Percentiles rank a stretch among this genome's conserved stretches.
phyloP scores from a whole-genome alignment of 2,797 vertebrate genomes.

The Paratrypauchen microcephalus region DNA sequence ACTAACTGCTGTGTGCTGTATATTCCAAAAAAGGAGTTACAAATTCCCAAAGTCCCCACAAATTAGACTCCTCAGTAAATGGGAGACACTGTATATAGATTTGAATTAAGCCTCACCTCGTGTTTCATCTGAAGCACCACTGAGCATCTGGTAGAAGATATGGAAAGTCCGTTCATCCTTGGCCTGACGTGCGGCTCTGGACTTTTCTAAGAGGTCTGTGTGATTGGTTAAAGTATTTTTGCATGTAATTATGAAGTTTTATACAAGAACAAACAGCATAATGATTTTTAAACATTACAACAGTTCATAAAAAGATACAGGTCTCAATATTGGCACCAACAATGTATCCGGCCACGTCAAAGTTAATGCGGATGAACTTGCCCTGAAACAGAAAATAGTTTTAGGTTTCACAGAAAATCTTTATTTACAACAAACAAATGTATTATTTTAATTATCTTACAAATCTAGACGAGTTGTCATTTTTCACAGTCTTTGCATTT shows the following conservation, averaged over 20 bases:
- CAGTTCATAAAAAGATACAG: slow-evolving; percentile 82
- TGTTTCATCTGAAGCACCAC: slow-evolving; percentile 81
- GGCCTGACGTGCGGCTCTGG: slow-evolving; percentile 88
- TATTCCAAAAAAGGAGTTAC: too few relatives aligned
- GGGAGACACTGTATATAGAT: too few relatives aligned
- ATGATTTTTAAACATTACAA: slow-evolving; percentile 1
- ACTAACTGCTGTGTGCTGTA: too few relatives aligned
- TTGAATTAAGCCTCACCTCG: slow-evolving; percentile 68
- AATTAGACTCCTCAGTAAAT: too few relatives aligned
- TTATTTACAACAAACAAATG: background rate
- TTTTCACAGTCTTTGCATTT: slow-evolving; percentile 91
- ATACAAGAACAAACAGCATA: background rate
- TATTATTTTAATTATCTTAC: slow-evolving; percentile 67
- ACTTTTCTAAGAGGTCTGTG: slow-evolving; percentile 91
- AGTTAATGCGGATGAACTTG: slow-evolving; percentile 94
- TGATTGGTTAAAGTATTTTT: slow-evolving; percentile 34
- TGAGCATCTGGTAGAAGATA: slow-evolving; percentile 89
- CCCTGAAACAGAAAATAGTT: slow-evolving; percentile 71
- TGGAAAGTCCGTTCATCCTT: slow-evolving; percentile 93
- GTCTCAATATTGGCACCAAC: slow-evolving; percentile 95
- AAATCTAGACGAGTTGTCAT: slow-evolving; percentile 91
- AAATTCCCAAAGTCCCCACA: too few relatives aligned
- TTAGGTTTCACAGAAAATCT: background rate
- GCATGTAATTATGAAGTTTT: background rate
- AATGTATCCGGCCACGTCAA: slow-evolving; percentile 90